Conservation (phyloP, 2,113 vertebrate species). For the Lonchura striata region DNA sequence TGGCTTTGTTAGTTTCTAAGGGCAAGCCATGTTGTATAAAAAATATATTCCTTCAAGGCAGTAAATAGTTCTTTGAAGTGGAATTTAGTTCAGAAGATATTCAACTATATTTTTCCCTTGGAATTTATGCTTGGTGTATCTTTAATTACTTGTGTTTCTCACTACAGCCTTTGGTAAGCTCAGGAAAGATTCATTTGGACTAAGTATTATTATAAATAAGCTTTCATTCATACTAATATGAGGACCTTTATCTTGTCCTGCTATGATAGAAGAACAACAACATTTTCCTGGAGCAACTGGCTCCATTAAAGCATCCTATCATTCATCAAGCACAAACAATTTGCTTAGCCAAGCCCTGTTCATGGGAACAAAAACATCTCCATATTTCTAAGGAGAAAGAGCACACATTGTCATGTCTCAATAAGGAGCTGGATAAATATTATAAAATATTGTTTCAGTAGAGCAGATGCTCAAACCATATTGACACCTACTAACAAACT, state of each 20-base stretch:
- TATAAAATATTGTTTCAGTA: conserved; percentile 38
- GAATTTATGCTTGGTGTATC: not conserved
- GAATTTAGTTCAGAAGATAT: not conserved
- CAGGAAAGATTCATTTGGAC: not conserved
- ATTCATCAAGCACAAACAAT: not conserved
- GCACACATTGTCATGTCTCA: not conserved
- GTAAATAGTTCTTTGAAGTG: not conserved
- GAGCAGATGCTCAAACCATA: conserved; percentile 48
- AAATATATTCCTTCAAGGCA: not conserved
- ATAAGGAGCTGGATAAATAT: conserved; percentile 37
- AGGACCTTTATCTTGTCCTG: not conserved
- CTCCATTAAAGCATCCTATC: not conserved
- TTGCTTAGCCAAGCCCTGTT: not conserved
- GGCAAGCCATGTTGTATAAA: not conserved
- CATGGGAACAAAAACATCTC: not conserved
- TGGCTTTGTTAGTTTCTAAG: not conserved
- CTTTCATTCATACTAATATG: not conserved
- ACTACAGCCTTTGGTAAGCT: not conserved
- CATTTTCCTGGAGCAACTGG: not conserved
- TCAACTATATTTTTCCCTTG: not conserved
- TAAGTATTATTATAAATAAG: not conserved
- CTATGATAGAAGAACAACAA: not conserved
- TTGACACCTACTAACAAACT: conserved; percentile 35
- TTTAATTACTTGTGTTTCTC: not conserved
- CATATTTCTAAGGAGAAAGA: not conserved